These are phyloP conservation scores for Rhodeus uyekii DNA, from an alignment of 2,797 vertebrate species.

Conservation along the genomic window DNA sequence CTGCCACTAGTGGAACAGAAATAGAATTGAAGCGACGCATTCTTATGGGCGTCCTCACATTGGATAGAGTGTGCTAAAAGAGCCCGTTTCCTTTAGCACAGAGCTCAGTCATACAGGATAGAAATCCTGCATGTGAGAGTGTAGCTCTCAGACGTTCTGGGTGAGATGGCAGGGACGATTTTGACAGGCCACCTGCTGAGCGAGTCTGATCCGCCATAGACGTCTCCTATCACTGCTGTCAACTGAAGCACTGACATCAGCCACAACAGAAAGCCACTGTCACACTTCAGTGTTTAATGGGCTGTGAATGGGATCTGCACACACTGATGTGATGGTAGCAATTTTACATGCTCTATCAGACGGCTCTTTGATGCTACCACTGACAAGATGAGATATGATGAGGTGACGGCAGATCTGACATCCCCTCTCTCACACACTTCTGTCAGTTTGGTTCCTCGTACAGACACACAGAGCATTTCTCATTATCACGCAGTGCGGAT, in stretches of 20 bases:
- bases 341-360: slow-evolving; percentile 28
- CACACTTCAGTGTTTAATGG: slow-evolving; percentile 46
- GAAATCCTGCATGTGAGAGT: slow-evolving; percentile 1
- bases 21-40: not conserved
- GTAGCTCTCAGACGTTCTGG: slow-evolving; percentile 35
- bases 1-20: not conserved
- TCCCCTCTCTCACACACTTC: slow-evolving; percentile 9
- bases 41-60: not conserved
- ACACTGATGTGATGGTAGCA: slow-evolving; percentile 13
- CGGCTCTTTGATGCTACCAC: slow-evolving; percentile 31
- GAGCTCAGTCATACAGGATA: not conserved
- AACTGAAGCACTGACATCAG: slow-evolving; percentile 45
- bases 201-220: slow-evolving; percentile 33
- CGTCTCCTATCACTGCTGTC: slow-evolving; percentile 19
- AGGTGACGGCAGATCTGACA: slow-evolving; percentile 19
- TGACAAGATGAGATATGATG: slow-evolving; percentile 38
- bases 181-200: slow-evolving; percentile 49
- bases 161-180: slow-evolving; percentile 29
- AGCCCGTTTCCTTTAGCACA: not conserved
- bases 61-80: not conserved
- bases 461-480: slow-evolving; percentile 11
- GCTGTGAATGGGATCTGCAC: slow-evolving; percentile 24
- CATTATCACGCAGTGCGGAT: slow-evolving; percentile 21
- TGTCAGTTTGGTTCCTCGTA: slow-evolving; percentile 12
- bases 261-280: slow-evolving; percentile 41